Percentiles rank a stretch among this genome's conserved stretches.
Evolutionary conservation across 1,140 invertebrate genomes (phyloP).

Genomic region (Nasonia giraulti): DNA sequence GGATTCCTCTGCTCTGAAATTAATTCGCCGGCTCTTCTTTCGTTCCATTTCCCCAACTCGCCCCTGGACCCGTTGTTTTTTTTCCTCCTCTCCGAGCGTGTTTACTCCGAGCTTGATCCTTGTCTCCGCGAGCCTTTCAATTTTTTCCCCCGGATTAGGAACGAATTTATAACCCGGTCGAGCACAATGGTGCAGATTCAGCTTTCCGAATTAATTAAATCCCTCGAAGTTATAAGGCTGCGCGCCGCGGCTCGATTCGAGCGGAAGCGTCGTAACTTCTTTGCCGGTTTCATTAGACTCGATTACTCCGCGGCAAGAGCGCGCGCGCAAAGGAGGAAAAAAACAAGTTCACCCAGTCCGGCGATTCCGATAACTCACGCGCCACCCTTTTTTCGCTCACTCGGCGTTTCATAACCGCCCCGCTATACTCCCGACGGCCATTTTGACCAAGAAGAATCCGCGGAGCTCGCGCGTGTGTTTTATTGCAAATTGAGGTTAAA

Average conservation of each 20-base stretch:
- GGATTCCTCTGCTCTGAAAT: constrained; percentile 34
- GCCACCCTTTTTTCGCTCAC: background rate
- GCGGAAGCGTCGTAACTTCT: no score
- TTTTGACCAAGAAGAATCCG: constrained; percentile 55
- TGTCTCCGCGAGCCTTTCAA: background rate
- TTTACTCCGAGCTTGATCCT: background rate
- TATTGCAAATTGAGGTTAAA: constrained; percentile 73
- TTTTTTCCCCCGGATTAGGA: background rate
- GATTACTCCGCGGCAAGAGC: no score
- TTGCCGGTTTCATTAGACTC: no score
- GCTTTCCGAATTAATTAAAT: no score
- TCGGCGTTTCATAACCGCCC: constrained; percentile 7
- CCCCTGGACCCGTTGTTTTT: background rate
- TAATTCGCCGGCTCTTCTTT: constrained; percentile 38
- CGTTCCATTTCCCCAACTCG: constrained; percentile 2
- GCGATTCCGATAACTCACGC: background rate
- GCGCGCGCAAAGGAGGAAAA: no score
- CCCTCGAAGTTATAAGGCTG: no score
- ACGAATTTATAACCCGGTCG: no score
- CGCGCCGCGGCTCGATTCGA: no score
- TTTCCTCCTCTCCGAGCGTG: background rate
- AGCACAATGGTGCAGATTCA: no score
- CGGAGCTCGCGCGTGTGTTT: constrained; percentile 55
- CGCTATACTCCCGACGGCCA: constrained; percentile 5
- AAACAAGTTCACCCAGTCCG: no score